These are phyloP conservation scores for Atta texana DNA, from an alignment of 1,140 invertebrate genomes.

Conservation along the genomic window DNA sequence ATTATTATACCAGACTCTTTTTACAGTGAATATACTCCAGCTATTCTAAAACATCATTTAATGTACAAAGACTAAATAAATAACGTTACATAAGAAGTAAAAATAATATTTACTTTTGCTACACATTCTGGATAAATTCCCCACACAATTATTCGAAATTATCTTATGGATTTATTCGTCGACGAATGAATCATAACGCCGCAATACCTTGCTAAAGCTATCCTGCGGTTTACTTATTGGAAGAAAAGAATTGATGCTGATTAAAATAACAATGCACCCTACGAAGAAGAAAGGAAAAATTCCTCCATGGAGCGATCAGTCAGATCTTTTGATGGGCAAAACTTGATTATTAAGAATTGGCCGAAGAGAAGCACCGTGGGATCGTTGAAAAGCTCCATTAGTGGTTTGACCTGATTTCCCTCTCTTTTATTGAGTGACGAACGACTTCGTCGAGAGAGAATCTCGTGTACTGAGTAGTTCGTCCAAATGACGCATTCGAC, in stretches of 20 bases:
- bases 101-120: conserved; percentile 8
- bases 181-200: neutral
- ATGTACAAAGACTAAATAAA: neutral
- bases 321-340: neutral
- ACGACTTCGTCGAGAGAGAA: conserved; percentile 2
- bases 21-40: too few species aligned
- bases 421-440: conserved; percentile 50
- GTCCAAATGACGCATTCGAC: conserved; percentile 37
- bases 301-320: neutral
- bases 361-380: neutral
- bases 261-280: conserved; percentile 36
- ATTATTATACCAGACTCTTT: too few species aligned
- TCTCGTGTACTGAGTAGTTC: neutral
- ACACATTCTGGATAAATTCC: neutral
- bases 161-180: neutral
- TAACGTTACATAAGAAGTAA: neutral
- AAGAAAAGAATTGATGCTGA: conserved; percentile 15
- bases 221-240: neutral
- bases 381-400: conserved; percentile 65
- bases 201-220: neutral
- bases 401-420: conserved; percentile 56
- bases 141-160: conserved; percentile 6
- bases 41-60: neutral
- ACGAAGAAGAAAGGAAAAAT: neutral
- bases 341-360: conserved; percentile 66